phyloP scores from a whole-genome alignment of 2,888 invertebrate genomes.

The Allolobophora icterica region DNA sequence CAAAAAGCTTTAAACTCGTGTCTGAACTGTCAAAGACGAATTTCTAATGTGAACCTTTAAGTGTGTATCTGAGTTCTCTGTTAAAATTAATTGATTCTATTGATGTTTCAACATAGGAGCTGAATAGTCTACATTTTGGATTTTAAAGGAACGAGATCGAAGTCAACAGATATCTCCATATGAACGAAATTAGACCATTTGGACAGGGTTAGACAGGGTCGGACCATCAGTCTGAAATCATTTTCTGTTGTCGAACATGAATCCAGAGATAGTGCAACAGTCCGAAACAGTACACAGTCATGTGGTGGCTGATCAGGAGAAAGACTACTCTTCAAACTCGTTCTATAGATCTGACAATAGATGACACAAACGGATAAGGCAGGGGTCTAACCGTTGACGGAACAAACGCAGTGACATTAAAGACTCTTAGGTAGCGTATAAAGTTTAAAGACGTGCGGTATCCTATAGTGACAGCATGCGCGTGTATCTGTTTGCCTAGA shows the following conservation, averaged over 20 bases:
- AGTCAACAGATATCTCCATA: neutral
- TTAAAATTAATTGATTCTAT: neutral
- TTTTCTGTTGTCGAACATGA: neutral
- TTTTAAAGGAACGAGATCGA: neutral
- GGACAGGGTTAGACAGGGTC: neutral
- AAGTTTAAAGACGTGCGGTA: neutral
- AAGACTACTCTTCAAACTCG: neutral
- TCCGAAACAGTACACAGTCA: neutral
- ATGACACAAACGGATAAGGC: neutral
- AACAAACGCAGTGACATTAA: neutral
- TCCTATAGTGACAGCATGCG: neutral
- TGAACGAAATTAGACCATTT: neutral
- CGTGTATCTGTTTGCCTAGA: neutral
- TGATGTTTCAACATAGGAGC: neutral
- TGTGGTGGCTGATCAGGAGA: neutral
- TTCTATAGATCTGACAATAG: neutral
- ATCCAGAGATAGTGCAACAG: neutral
- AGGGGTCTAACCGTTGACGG: neutral
- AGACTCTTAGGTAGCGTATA: neutral
- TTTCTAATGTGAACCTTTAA: neutral
- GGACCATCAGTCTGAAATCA: neutral
- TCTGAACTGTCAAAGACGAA: neutral
- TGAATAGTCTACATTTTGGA: neutral
- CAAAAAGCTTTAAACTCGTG: neutral
- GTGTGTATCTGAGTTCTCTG: too few species aligned